Base-by-base conservation (phyloP, 2,888 invertebrate species). In the Strigamia crassipes region DNA sequence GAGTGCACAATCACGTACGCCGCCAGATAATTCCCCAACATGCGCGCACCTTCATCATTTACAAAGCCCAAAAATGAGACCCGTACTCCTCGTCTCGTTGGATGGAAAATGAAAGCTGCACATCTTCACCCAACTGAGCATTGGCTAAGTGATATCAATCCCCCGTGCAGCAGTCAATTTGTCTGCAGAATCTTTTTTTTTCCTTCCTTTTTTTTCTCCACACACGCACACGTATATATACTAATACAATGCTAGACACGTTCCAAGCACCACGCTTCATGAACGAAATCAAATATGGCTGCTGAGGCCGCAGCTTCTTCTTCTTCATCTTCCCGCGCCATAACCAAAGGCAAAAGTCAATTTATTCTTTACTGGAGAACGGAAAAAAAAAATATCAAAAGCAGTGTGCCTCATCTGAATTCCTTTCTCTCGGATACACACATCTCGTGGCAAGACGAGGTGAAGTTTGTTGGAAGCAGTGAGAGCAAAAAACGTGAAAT, bases 31-130 rank as follows among this genome's bases (percentile, higher is more conserved):
- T 61, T 61, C 61, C 61, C 61, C 9, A 51, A 8, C 15, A 61
- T 61, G 61, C n/a, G 61, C 61, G 56, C 56, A 61, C 61, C 61
- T 61, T 61, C 61, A 51, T 61, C 61, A 61, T 61, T 61, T 61
- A 23, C 21, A 9, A 61, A 23, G 61, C 15, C 61, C 15, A 15
- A 42, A 42, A 42, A 42, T 42, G 42, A 42, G 42, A 42, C 15
- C 42, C 42, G 10, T 12, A 6, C 34, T 34, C 34, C 34, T 34
- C 34, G 6, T 34, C 34, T 34, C 34, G 34, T 34, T 34, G 6
- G 34, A 34, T 5, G 34, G n/a, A 51, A 51, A 51, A 51, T 51
- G 51, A 51, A 51, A 51, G 51, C 51, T 51, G 51, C 51, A 51
- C 15, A 13, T 61, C 61, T 61, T 61, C 61, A 61, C 61, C 61